Evolutionary conservation across 2,888 invertebrate genomes (phyloP).

Genomic region (Lamellibrachia columna): DNA sequence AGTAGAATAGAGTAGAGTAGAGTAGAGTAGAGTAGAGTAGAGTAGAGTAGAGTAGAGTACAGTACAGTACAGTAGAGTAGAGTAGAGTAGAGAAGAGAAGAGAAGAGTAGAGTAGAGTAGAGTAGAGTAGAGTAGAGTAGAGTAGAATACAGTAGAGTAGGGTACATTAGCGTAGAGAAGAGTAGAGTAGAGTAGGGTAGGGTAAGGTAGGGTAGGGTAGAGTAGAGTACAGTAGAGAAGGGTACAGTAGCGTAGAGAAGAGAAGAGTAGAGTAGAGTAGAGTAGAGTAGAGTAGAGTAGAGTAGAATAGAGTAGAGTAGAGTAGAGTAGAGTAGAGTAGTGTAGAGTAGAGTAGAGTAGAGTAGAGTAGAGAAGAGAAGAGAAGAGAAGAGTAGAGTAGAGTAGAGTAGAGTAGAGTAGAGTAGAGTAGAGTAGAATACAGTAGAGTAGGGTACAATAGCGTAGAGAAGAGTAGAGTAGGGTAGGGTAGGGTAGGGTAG

Average conservation of each 20-base stretch:
- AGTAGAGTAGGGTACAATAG: too few relatives aligned
- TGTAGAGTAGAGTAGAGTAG: slow-evolving; percentile 37
- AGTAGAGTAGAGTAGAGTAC: too few relatives aligned
- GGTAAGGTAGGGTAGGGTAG: slow-evolving; percentile 35
- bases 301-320: slow-evolving; percentile 8
- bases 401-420: too few relatives aligned
- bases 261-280: slow-evolving; percentile 29
- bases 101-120: slow-evolving; percentile 30
- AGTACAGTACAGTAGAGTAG: slow-evolving; percentile 34
- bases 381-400: slow-evolving; percentile 34
- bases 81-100: slow-evolving; percentile 36
- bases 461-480: too few relatives aligned
- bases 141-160: too few relatives aligned
- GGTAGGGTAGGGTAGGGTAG: too few relatives aligned
- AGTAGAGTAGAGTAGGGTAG: slow-evolving; percentile 34
- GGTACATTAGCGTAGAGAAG: too few relatives aligned
- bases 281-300: slow-evolving; percentile 35
- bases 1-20: slow-evolving; percentile 34
- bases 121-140: slow-evolving; percentile 31
- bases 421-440: too few relatives aligned
- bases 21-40: too few relatives aligned
- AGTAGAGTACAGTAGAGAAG: too few relatives aligned
- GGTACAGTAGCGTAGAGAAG: too few relatives aligned
- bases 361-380: slow-evolving; percentile 37
- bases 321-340: slow-evolving; percentile 37